A percentile compares a stretch with the other conserved stretches of the same genome.
Evolutionary conservation across 2,113 vertebrate species (phyloP).

Genomic region (Hemibagrus wyckioides): DNA sequence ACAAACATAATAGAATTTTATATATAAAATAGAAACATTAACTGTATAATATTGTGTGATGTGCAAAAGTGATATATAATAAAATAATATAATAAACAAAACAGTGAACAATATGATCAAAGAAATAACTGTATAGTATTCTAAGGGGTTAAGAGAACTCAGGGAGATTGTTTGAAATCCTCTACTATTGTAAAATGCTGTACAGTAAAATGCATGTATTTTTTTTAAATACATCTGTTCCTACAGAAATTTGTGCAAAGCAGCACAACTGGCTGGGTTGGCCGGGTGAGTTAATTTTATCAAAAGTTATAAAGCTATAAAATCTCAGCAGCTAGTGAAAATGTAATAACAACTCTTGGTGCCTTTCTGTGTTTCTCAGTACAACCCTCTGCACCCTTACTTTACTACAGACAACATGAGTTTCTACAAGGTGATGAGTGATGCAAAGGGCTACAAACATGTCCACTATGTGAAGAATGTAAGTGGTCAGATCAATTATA

Average conservation of each 20-base stretch:
- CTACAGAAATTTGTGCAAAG: constrained; percentile 80
- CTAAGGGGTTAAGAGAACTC: neutral
- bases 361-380: constrained; percentile 74
- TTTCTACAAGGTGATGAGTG: constrained; percentile 96
- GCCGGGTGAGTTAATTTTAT: constrained; percentile 80
- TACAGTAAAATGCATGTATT: neutral
- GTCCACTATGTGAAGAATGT: constrained; percentile 83
- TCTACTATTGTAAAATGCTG: neutral
- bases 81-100: too few species aligned
- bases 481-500: constrained; percentile 52
- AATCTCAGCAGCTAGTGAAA: neutral
- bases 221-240: neutral
- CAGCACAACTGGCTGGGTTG: constrained; percentile 92
- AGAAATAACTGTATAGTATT: neutral
- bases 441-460: constrained; percentile 90
- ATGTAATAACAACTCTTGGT: neutral
- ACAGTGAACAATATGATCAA: neutral
- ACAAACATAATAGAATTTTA: too few species aligned
- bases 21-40: too few species aligned
- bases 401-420: constrained; percentile 85
- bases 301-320: neutral
- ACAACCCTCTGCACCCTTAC: constrained; percentile 82
- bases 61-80: too few species aligned
- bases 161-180: neutral
- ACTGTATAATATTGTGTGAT: too few species aligned